Conservation (phyloP, 2,113 vertebrate genomes). For the Gambusia holbrooki region DNA sequence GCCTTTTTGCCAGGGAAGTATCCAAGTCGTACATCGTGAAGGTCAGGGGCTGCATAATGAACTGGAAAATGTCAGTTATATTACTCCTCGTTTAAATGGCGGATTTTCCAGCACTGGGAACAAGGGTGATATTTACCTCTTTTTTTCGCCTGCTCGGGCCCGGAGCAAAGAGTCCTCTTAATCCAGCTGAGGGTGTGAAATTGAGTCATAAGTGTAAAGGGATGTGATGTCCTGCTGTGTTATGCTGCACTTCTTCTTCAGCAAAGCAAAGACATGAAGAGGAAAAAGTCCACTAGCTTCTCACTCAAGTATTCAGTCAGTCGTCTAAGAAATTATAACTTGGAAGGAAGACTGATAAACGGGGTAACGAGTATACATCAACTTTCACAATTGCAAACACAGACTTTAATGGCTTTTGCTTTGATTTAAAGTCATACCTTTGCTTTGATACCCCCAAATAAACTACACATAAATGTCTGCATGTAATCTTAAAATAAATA, state of each 20-base stretch:
- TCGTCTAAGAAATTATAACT: background rate
- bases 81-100: constrained; percentile 80
- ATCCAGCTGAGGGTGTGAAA: constrained; percentile 74
- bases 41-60: constrained; percentile 83
- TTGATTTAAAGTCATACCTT: background rate
- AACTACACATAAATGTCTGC: background rate
- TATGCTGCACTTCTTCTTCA: constrained; percentile 24
- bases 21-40: constrained; percentile 73
- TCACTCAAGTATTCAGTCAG: background rate
- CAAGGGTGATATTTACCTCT: constrained; percentile 78
- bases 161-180: constrained; percentile 71
- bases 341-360: background rate
- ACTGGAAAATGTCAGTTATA: constrained; percentile 83
- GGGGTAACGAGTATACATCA: background rate
- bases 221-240: constrained; percentile 60
- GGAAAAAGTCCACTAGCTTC: constrained; percentile 29
- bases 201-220: constrained; percentile 61
- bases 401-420: background rate
- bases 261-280: constrained; percentile 11
- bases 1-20: constrained; percentile 65
- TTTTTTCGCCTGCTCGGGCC: constrained; percentile 46
- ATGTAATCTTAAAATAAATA: background rate
- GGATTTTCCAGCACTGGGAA: constrained; percentile 70
- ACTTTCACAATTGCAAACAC: background rate
- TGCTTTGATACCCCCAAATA: background rate